Evolutionary conservation across 2,888 invertebrate genomes (phyloP), one percentile per base, ranked within the genome.

Genomic region (Chymomyza amoena): DNA sequence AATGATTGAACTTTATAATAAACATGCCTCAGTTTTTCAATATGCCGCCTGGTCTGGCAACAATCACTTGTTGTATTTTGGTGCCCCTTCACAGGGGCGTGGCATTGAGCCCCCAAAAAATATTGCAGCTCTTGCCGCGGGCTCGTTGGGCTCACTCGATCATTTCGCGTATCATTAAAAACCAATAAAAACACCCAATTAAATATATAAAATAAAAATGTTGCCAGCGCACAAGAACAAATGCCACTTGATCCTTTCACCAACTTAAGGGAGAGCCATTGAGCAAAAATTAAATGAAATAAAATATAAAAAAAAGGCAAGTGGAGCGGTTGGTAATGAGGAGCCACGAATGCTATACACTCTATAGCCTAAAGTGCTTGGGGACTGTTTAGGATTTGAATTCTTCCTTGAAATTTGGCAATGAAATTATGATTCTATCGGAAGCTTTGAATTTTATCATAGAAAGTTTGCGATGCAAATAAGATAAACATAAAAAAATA

Each of bases 121-220:
- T 6, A 32, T 32, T 32, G 32, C 32, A 32, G 9, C 32, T 6
- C 32, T 32, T 76, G 75, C 83, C 83, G 73, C 86, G 32, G 88
- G 86, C 64, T 72, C 70, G 69, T 54, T 76, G 78, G 39, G 51
- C 52, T 45, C 54, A 18, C 54, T 88, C 88, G 88, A 86, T 84
- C 84, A 84, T 81, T 84, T 84, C 84, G 78, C 87, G 84, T 84
- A 84, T 84, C 84, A 84, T 84, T 84, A 84, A 84, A 84, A 84
- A 84, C 87, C 84, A 84, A 84, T 84, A 84, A 84, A 84, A 84
- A 84, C 88, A 84, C 84, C 88, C 84, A 84, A 84, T 84, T 88
- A 84, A 84, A 88, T 88, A 79, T 45, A 45, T 71, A 82, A 78
- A 80, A 80, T 69, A 67, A 72, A 64, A 80, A 69, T 32, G 18